Percentiles rank a stretch among this genome's conserved stretches.
phyloP scores from a whole-genome alignment of 2,113 vertebrate genomes.

The Polypterus bichir region DNA sequence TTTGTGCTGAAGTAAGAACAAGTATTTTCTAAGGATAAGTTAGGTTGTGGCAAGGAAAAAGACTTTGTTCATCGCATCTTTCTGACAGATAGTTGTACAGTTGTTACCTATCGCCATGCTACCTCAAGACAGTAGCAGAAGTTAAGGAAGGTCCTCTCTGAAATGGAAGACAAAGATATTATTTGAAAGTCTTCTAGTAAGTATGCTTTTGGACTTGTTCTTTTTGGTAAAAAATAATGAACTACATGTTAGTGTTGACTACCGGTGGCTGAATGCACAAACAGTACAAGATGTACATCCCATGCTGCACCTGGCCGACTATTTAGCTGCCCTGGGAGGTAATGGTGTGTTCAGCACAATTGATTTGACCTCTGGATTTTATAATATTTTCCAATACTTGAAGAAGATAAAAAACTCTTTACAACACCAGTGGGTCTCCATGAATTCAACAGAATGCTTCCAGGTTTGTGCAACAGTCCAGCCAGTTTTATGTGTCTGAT shows the following conservation, averaged over 20 bases:
- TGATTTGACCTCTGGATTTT: slow-evolving; percentile 1
- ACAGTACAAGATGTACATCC: slow-evolving; percentile 13
- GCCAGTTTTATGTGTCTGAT: neutral
- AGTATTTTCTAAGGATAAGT: slow-evolving; percentile 12
- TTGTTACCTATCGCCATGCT: slow-evolving; percentile 8
- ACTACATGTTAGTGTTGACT: slow-evolving; percentile 8
- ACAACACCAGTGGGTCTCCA: neutral
- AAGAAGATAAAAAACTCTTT: neutral
- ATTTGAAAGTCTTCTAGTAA: slow-evolving; percentile 16
- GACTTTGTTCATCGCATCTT: slow-evolving; percentile 12
- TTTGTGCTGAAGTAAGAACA: slow-evolving; percentile 1
- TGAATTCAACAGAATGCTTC: neutral
- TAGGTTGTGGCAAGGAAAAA: slow-evolving; percentile 11
- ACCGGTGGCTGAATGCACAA: slow-evolving; percentile 12
- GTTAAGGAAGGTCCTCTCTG: slow-evolving; percentile 9
- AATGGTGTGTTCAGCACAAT: slow-evolving; percentile 1
- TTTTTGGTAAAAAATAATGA: slow-evolving; percentile 18
- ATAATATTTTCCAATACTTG: neutral
- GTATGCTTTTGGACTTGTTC: slow-evolving; percentile 13
- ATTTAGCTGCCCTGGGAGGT: slow-evolving; percentile 3
- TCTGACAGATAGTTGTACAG: slow-evolving; percentile 1
- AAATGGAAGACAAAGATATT: slow-evolving; percentile 19
- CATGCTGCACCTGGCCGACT: slow-evolving; percentile 8
- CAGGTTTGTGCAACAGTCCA: too few relatives aligned
- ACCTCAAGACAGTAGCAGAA: slow-evolving; percentile 16